Base-by-base conservation (phyloP, 2,113 vertebrate genomes). In the Daboia siamensis region DNA sequence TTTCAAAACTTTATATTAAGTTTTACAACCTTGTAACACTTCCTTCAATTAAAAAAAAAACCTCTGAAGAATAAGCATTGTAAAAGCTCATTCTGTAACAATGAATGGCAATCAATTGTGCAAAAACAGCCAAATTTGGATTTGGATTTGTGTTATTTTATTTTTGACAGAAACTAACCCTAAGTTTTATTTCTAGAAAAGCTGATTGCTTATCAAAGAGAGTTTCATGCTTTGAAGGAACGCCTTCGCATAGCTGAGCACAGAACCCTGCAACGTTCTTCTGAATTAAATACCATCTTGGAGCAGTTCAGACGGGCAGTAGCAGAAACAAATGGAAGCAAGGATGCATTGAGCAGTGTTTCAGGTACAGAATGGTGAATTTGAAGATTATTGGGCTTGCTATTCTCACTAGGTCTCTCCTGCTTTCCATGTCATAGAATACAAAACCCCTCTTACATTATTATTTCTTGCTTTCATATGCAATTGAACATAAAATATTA, bases 211-310 rank as follows among this genome's bases (percentile, higher is more conserved):
- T 99, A 99, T 95, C 99, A 99, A 95, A 98, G 98, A 94, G 99
- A 99, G 96, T 99, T 99, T 94, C 99, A 99, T 92, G 98, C 98
- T 92, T 93, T 99, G 96, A 99, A 99, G 97, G 99, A 99, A 80
- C 99, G 99, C 9, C 98, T 99, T 91, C 99, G 98, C 87, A 98
- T 99, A 93, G 99, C 99, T 2, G 99, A 99, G 94, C 99, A 99
- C 91, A 96, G 99, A 95, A 99, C 99, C 2, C 97, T 99, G 93
- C 99, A 99, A 94, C 99, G 99, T 93, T 99, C 99, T 0, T 99
- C 99, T 0, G 99, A 99, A 94, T 98, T 99, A 93, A 99, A 98
- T 90, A 97, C 97, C 88, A 98, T 99, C 52, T 97, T 99, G 39
- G 99, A 99, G 93, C 99, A 99, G 94, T 99, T 99, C 97, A 97